Evolutionary conservation across 2,797 vertebrate species (phyloP).

Genomic region (Pseudocheirus occidentalis): DNA sequence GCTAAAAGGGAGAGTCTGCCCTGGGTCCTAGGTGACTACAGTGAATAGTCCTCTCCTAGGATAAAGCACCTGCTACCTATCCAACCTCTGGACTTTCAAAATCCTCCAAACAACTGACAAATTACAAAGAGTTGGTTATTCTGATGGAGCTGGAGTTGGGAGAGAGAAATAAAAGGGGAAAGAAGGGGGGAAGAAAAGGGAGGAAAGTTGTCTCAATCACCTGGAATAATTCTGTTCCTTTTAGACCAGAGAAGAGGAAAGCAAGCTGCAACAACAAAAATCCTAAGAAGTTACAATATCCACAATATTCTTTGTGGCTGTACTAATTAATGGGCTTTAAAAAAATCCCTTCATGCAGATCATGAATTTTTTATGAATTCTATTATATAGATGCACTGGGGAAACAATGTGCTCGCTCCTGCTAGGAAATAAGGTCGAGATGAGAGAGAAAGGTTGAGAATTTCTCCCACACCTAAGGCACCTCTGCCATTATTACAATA

Average conservation of each 20-base stretch:
- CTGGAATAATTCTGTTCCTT: background rate
- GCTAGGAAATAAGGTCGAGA: background rate
- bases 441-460: conserved; percentile 1
- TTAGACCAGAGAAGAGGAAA: background rate
- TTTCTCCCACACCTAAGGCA: background rate
- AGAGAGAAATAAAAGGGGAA: background rate
- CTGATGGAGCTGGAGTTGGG: background rate
- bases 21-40: background rate
- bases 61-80: background rate
- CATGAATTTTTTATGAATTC: conserved; percentile 20
- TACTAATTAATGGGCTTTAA: conserved; percentile 1
- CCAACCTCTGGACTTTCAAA: background rate
- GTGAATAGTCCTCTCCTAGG: background rate
- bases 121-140: background rate
- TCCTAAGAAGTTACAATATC: background rate
- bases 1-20: background rate
- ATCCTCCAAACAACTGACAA: background rate
- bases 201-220: background rate
- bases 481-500: background rate
- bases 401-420: background rate
- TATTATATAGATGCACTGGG: background rate
- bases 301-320: conserved; percentile 4
- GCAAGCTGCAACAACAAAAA: background rate
- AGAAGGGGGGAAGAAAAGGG: background rate
- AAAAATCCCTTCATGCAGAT: background rate